Conservation (phyloP, 2,797 vertebrate genomes). For the Cossypha dichroa region DNA sequence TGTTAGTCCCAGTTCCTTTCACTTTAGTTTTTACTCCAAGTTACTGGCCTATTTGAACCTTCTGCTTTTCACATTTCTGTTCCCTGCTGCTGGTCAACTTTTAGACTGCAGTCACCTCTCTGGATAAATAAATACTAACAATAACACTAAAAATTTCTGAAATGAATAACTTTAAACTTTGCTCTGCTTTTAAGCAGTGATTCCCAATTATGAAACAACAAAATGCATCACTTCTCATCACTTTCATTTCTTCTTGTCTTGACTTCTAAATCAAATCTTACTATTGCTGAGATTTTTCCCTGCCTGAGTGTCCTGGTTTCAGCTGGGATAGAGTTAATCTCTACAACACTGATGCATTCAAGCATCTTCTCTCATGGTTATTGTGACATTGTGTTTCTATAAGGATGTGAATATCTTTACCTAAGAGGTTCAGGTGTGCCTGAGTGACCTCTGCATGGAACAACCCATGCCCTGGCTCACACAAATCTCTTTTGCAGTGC, state of each 20-base stretch:
- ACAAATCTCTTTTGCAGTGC: not conserved
- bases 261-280: not conserved
- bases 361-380: fast-evolving
- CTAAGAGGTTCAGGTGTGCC: not conserved
- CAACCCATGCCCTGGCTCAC: not conserved
- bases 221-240: not conserved
- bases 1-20: not conserved
- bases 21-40: not conserved
- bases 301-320: not conserved
- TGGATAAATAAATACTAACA: not conserved
- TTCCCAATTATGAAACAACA: not conserved
- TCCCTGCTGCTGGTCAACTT: not conserved
- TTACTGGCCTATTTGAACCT: not conserved
- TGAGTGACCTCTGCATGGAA: not conserved
- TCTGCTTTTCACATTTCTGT: not conserved
- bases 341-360: not conserved
- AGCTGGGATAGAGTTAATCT: not conserved
- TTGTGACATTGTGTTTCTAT: not conserved
- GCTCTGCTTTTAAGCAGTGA: not conserved
- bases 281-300: not conserved
- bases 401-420: not conserved
- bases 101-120: not conserved
- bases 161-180: not conserved
- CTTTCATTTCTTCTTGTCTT: not conserved
- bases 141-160: not conserved